phyloP scores from a whole-genome alignment of 1,140 invertebrate genomes.

The Trichomalopsis sarcophagae region DNA sequence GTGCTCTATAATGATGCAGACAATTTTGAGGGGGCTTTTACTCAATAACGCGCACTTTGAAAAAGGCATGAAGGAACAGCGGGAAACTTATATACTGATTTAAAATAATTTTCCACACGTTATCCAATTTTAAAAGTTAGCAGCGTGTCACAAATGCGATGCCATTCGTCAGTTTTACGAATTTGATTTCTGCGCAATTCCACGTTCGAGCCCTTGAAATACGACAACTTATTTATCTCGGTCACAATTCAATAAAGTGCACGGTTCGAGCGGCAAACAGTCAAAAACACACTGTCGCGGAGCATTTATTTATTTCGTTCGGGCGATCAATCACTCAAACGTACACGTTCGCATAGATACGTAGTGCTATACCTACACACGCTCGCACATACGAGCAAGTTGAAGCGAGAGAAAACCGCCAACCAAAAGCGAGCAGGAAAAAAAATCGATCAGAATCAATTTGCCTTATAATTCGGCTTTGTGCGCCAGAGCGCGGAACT shows the following conservation, averaged over 20 bases:
- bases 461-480: constrained; percentile 44
- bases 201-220: not conserved
- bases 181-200: not conserved
- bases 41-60: no score
- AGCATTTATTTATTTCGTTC: constrained; percentile 25
- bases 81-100: no score
- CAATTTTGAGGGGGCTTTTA: no score
- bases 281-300: not conserved
- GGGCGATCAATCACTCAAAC: constrained; percentile 8
- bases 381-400: not conserved
- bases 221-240: constrained; percentile 9
- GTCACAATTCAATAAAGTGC: not conserved
- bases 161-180: not conserved
- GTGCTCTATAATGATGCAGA: no score
- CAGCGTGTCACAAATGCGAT: not conserved
- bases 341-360: not conserved
- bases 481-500: constrained; percentile 11
- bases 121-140: not conserved
- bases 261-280: not conserved
- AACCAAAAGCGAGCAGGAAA: not conserved
- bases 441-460: constrained; percentile 47
- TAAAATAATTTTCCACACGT: not conserved
- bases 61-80: no score
- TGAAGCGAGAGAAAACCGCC: not conserved
- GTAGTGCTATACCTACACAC: not conserved